Evolutionary conservation across 30 jellyfish, hydroid and myxozoan species (phyloP).

Genomic region (Aurelia sp.): DNA sequence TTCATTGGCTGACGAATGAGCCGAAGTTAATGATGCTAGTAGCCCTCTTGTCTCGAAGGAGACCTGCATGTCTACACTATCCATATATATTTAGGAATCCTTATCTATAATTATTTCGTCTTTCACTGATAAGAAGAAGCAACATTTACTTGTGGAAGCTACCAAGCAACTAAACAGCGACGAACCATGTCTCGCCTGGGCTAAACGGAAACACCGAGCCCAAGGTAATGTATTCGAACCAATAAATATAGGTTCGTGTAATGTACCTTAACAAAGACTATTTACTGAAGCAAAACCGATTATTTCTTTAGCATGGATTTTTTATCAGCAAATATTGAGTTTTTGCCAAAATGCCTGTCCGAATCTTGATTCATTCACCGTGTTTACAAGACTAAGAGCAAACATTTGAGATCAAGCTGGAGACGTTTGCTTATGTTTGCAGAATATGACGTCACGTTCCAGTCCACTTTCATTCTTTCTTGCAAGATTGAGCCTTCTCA

Average conservation of each 20-base stretch:
- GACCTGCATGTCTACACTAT: too few species aligned
- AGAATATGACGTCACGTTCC: too few species aligned
- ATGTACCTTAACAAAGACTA: slow-evolving; percentile 20
- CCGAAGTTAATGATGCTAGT: too few species aligned
- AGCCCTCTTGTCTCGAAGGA: too few species aligned
- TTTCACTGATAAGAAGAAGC: too few species aligned
- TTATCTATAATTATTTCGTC: too few species aligned
- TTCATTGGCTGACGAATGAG: too few species aligned
- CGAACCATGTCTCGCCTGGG: too few species aligned
- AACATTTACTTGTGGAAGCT: too few species aligned
- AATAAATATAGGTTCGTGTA: not conserved
- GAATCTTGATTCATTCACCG: not conserved
- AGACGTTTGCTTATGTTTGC: too few species aligned
- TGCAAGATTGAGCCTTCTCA: not conserved
- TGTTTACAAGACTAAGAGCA: slow-evolving; percentile 6
- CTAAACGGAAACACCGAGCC: slow-evolving; percentile 25
- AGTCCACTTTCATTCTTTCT: not conserved
- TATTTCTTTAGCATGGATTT: slow-evolving; percentile 63
- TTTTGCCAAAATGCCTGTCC: not conserved
- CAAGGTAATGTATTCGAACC: slow-evolving; percentile 22
- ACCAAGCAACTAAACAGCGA: too few species aligned
- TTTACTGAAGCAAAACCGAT: slow-evolving; percentile 30
- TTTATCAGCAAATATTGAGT: slow-evolving; percentile 32
- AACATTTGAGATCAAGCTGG: not conserved
- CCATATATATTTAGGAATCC: too few species aligned